phyloP scores from a whole-genome alignment of 2,888 invertebrate genomes.

The Rhogogaster chlorosoma region DNA sequence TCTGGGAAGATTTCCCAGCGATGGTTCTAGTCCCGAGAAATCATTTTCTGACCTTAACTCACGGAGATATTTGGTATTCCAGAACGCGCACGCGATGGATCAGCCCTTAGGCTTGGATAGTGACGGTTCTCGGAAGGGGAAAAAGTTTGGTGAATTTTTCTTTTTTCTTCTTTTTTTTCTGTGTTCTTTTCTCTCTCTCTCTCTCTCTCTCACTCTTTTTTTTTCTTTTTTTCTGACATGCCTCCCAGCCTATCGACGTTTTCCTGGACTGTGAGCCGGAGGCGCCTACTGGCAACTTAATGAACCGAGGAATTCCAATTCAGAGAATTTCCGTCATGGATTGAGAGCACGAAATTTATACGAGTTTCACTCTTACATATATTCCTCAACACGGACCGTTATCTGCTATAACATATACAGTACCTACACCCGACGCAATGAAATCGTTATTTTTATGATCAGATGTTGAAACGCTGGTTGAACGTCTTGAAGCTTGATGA shows the following conservation, averaged over 20 bases:
- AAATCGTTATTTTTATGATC: slow-evolving; percentile 11
- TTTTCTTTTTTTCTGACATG: not conserved
- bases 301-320: slow-evolving; percentile 47
- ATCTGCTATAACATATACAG: not conserved
- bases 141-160: slow-evolving; percentile 38
- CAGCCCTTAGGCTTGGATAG: slow-evolving; percentile 42
- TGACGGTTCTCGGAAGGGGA: slow-evolving; percentile 29
- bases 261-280: slow-evolving; percentile 32
- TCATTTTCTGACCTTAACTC: slow-evolving; percentile 36
- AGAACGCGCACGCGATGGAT: slow-evolving; percentile 39
- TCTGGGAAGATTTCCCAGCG: not conserved
- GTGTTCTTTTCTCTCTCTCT: not conserved
- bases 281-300: slow-evolving; percentile 42
- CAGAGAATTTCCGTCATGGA: slow-evolving; percentile 45
- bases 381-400: not conserved
- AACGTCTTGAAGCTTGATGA: not conserved
- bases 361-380: slow-evolving; percentile 18
- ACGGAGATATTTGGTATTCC: slow-evolving; percentile 37
- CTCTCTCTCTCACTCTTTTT: too few relatives aligned
- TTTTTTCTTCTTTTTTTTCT: not conserved
- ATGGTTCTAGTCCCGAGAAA: slow-evolving; percentile 3
- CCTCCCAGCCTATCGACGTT: slow-evolving; percentile 39
- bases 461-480: not conserved
- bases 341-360: slow-evolving; percentile 43
- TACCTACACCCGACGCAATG: not conserved